Conservation (phyloP, 1,140 invertebrate genomes). For the Hypsibius dujardini region DNA sequence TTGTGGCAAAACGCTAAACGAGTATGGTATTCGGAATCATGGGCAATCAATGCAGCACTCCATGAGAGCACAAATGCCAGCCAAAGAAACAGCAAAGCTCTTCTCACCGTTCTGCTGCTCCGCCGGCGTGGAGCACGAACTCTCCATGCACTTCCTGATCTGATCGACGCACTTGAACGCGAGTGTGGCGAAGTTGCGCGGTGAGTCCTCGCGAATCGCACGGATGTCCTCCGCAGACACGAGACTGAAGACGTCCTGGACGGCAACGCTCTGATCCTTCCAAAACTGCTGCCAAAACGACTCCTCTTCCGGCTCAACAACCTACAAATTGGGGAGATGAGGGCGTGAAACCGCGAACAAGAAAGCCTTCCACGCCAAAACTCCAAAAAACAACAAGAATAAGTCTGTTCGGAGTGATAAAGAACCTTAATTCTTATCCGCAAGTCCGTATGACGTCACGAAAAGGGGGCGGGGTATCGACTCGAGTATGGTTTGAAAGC, state of each 20-base stretch:
- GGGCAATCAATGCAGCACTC: too few species aligned
- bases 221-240: slow-evolving; percentile 84
- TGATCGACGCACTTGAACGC: slow-evolving; percentile 97
- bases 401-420: background rate
- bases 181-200: slow-evolving; percentile 92
- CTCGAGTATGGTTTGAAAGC: too few species aligned
- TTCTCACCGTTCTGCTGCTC: slow-evolving; percentile 73
- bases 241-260: slow-evolving; percentile 91
- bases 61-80: background rate
- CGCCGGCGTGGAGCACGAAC: slow-evolving; percentile 69
- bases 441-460: too few species aligned
- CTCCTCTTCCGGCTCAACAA: slow-evolving; percentile 73
- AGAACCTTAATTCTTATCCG: background rate
- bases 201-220: slow-evolving; percentile 76
- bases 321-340: too few species aligned
- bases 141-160: slow-evolving; percentile 76
- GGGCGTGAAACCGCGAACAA: slow-evolving; percentile 6
- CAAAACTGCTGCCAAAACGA: slow-evolving; percentile 98
- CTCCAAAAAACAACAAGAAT: background rate
- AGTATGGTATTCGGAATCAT: slow-evolving; percentile 2
- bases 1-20: slow-evolving; percentile 18
- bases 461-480: too few species aligned
- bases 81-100: slow-evolving; percentile 7
- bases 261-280: slow-evolving; percentile 75
- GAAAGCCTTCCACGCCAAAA: background rate